Conservation (phyloP, 2,888 invertebrate species). For the Microctonus brassicae region DNA sequence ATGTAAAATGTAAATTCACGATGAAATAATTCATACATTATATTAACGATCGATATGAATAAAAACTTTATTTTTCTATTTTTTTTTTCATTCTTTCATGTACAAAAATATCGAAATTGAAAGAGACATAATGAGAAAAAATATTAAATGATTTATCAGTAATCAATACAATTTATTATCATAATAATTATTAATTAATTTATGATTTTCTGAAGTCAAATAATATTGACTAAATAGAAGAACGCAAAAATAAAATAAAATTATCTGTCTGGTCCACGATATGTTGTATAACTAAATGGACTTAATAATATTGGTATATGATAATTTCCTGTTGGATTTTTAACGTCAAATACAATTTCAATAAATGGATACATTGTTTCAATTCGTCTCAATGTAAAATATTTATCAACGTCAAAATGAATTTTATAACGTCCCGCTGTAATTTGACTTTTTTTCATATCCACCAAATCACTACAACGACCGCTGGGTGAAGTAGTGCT, state of each 20-base stretch:
- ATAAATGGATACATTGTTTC: conserved; percentile 83
- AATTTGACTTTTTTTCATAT: conserved; percentile 72
- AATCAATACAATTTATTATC: not conserved
- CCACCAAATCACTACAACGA: conserved; percentile 76
- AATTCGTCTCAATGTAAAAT: conserved; percentile 75
- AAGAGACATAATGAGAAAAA: not conserved
- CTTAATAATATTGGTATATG: conserved; percentile 83
- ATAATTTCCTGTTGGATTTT: conserved; percentile 76
- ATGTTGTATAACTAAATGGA: conserved; percentile 84
- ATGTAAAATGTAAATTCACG: not conserved
- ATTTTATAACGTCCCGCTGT: conserved; percentile 80
- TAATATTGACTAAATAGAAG: not conserved
- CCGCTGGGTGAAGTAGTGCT: conserved; percentile 77
- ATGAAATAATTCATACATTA: not conserved
- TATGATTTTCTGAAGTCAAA: too few relatives aligned
- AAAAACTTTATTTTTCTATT: not conserved
- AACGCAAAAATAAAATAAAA: conserved; percentile 16
- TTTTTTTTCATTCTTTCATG: not conserved
- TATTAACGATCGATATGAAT: not conserved
- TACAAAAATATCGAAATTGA: not conserved
- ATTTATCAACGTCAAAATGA: conserved; percentile 80
- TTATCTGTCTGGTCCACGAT: conserved; percentile 76
- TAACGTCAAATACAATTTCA: conserved; percentile 81
- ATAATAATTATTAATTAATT: not conserved
- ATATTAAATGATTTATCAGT: not conserved